Evolutionary conservation across 2,888 invertebrate species (phyloP), one percentile per base, ranked within the genome.

Genomic region (Belgica antarctica): DNA sequence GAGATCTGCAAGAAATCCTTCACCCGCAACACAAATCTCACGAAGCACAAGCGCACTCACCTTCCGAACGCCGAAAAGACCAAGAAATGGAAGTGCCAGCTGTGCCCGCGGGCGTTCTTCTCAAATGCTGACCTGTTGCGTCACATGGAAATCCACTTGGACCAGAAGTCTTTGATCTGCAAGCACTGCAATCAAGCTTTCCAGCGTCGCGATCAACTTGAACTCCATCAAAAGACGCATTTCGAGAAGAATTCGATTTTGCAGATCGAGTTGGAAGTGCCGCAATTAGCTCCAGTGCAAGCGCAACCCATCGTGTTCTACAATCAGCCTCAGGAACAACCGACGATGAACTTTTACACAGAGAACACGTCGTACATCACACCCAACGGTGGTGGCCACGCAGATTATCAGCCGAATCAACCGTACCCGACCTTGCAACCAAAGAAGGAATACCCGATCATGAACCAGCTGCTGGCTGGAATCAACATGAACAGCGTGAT

Each of bases 41-140:
- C 70, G 15, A 70, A 70, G 15, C 70, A 70, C 41, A 70, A 70
- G 19, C 24, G 61, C 25, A 61, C 27, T 4, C 70, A 70, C 22
- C 12, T 12, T 8, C 12, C 15, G 52, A 28, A 27, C 10, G 4
- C 70, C 24, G 70, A 41, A 22, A 4, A 15, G 1, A 17, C 19
- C 3, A 69, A 69, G 34, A 36, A 10, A 1, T 61, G 22, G 19
- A 22, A 34, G 59, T 69, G 69, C 31, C 19, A n/a, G 22, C 34
- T 69, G 12, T 69, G 69, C 36, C 57, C 69, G 19, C 31, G 36
- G 10, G 24, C 59, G 2, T 69, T 69, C 15, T 8, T 25, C 7
- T 27, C 12, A 4, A 70, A 70, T 24, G 7, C 1, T 3, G 59
- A 61, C 3, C 25, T 69, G 17, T 31, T 31, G 2, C 12, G 25